Percentiles rank a stretch among this genome's conserved stretches.
phyloP scores from a whole-genome alignment of 1,140 invertebrate species.

The Ganaspis sp. region DNA sequence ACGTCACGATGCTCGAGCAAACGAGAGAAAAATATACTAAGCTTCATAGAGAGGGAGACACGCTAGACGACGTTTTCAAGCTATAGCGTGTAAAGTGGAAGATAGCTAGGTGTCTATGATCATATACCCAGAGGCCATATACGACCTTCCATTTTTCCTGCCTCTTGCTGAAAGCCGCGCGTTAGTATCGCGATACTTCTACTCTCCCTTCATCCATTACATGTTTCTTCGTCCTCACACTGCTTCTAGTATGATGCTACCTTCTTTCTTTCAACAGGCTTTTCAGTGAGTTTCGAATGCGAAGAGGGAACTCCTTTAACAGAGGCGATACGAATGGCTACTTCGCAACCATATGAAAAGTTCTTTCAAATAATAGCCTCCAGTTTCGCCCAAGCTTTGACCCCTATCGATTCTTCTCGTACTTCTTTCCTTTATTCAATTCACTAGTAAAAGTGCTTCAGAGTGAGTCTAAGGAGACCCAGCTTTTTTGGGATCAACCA shows the following conservation, averaged over 20 bases:
- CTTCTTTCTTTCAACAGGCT: slow-evolving; percentile 8
- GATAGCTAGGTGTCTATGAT: slow-evolving; percentile 48
- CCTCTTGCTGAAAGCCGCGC: slow-evolving; percentile 43
- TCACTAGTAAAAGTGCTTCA: slow-evolving; percentile 10
- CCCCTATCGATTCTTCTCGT: slow-evolving; percentile 33
- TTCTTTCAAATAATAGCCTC: slow-evolving; percentile 38
- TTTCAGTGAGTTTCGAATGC: slow-evolving; percentile 39
- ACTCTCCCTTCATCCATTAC: background rate
- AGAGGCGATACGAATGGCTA: slow-evolving; percentile 54
- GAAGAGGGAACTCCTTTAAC: slow-evolving; percentile 5
- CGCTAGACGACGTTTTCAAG: slow-evolving; percentile 47
- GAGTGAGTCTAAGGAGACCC: background rate
- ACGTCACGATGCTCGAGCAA: slow-evolving; percentile 34
- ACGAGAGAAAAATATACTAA: slow-evolving; percentile 39
- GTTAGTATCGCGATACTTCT: slow-evolving; percentile 35
- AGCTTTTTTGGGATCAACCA: background rate
- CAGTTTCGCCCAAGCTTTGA: background rate
- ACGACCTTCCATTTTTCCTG: slow-evolving; percentile 44
- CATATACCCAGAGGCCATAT: slow-evolving; percentile 37
- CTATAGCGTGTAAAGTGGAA: slow-evolving; percentile 54
- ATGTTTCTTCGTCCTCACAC: background rate
- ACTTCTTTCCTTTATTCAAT: background rate
- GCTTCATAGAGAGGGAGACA: slow-evolving; percentile 10
- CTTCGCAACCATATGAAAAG: slow-evolving; percentile 36
- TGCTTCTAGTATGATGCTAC: background rate